Evolutionary conservation across 1,140 invertebrate genomes (phyloP).

Genomic region (Apis laboriosa): DNA sequence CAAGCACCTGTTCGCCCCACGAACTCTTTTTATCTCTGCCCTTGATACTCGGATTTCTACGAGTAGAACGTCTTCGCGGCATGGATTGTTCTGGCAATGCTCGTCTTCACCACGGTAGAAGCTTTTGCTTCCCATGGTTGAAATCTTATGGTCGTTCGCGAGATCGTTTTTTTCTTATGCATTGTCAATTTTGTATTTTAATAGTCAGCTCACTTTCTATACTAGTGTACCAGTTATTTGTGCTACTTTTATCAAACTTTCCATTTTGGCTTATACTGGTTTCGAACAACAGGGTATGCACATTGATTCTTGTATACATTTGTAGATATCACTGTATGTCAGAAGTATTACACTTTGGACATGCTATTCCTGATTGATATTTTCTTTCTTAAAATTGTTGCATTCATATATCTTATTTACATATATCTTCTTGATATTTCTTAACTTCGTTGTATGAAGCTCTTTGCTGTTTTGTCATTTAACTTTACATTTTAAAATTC

Average conservation of each 20-base stretch:
- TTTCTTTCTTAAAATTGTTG: constrained; percentile 10
- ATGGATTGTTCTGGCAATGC: constrained; percentile 47
- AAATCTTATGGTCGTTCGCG: constrained; percentile 37
- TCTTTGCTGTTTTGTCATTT: constrained; percentile 23
- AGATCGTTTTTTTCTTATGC: constrained; percentile 34
- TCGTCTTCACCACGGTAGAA: constrained; percentile 28
- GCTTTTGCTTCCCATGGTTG: constrained; percentile 16
- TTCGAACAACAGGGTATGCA: constrained; percentile 18
- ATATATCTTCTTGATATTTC: constrained; percentile 14
- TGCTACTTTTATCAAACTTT: constrained; percentile 67
- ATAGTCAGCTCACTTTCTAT: constrained; percentile 62
- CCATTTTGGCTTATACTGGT: constrained; percentile 60
- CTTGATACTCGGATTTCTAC: constrained; percentile 58
- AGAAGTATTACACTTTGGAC: constrained; percentile 22
- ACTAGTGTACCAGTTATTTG: constrained; percentile 63
- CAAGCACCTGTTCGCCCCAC: constrained; percentile 60
- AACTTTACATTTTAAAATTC: constrained; percentile 2
- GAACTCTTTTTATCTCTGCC: constrained; percentile 62
- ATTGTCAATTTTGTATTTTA: constrained; percentile 56
- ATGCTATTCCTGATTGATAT: constrained; percentile 8
- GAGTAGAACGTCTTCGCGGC: constrained; percentile 45
- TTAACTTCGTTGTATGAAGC: neutral
- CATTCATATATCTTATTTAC: constrained; percentile 6
- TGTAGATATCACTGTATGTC: neutral
- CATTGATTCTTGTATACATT: constrained; percentile 28